A percentile compares a stretch with the other conserved stretches of the same genome.
phyloP scores from a whole-genome alignment of 2,888 invertebrate species.

The Zhuqinia jingwanae region DNA sequence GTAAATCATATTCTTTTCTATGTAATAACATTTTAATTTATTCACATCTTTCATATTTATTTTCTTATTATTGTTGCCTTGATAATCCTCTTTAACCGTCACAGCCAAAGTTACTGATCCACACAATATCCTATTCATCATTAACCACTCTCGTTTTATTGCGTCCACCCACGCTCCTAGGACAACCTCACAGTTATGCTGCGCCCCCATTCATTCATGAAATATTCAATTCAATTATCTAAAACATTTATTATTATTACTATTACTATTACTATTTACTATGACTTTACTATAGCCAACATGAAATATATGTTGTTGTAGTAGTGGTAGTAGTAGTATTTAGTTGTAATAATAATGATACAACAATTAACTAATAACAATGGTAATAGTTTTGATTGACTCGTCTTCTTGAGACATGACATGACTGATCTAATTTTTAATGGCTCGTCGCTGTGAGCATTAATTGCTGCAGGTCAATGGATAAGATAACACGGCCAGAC shows the following conservation, averaged over 20 bases:
- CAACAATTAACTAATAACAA: slow-evolving; percentile 38
- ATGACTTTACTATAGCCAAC: not conserved
- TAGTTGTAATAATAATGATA: slow-evolving; percentile 21
- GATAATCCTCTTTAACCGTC: too few species aligned
- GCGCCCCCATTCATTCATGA: not conserved
- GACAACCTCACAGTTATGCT: not conserved
- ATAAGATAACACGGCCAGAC: slow-evolving; percentile 39
- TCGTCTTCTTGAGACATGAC: slow-evolving; percentile 24
- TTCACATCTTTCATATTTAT: too few species aligned
- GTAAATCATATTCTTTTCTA: too few species aligned
- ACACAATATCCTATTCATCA: too few species aligned
- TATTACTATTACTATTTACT: not conserved
- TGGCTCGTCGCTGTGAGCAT: slow-evolving; percentile 50
- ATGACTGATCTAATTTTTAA: slow-evolving; percentile 51
- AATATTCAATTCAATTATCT: not conserved
- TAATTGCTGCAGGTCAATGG: slow-evolving; percentile 63
- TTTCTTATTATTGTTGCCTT: too few species aligned
- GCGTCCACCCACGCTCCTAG: not conserved
- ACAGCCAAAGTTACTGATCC: too few species aligned
- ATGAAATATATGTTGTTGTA: too few species aligned
- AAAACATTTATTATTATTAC: not conserved
- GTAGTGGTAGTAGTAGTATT: too few species aligned
- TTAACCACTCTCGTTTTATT: too few species aligned
- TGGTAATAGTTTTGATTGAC: not conserved
- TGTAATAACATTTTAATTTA: too few species aligned